Percentiles rank a stretch among this genome's conserved stretches.
Evolutionary conservation across 2,888 invertebrate genomes (phyloP).

Genomic region (Dicranocentrus wangi): DNA sequence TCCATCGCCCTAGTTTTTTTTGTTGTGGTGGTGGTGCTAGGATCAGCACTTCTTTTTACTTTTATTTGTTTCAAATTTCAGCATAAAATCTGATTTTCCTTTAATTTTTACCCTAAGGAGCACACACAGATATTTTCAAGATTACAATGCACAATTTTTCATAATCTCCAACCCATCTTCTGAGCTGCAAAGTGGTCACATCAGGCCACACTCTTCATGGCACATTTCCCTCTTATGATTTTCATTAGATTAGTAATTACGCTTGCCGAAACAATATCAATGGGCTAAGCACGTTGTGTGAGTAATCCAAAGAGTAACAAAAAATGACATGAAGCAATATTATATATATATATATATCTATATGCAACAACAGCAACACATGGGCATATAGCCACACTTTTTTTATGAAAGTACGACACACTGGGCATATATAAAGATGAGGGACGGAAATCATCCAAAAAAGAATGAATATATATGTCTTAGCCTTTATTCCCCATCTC

Average conservation of each 20-base stretch:
- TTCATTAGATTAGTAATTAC: conserved; percentile 45
- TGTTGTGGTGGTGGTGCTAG: conserved; percentile 7
- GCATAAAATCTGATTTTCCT: conserved; percentile 7
- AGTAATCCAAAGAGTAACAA: too few species aligned
- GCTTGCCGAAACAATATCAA: conserved; percentile 34
- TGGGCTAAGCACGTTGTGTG: background rate
- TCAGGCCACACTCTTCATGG: conserved; percentile 6
- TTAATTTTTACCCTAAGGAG: too few species aligned
- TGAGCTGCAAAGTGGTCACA: conserved; percentile 24
- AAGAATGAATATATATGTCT: too few species aligned
- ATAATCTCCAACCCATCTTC: background rate
- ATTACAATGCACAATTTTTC: conserved; percentile 1
- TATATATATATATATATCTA: background rate
- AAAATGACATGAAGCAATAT: conserved; percentile 10
- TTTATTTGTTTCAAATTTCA: conserved; percentile 13
- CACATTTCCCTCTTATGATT: conserved; percentile 26
- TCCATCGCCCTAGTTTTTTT: conserved; percentile 28
- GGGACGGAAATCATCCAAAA: conserved; percentile 21
- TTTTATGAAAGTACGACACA: too few species aligned
- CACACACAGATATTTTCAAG: conserved; percentile 10
- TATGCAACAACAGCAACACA: too few species aligned
- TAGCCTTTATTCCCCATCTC: background rate
- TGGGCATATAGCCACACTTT: too few species aligned
- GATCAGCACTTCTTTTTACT: background rate
- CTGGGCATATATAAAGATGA: conserved; percentile 7